Evolutionary conservation across 2,797 vertebrate species (phyloP).

Genomic region (Rhincodon typus): DNA sequence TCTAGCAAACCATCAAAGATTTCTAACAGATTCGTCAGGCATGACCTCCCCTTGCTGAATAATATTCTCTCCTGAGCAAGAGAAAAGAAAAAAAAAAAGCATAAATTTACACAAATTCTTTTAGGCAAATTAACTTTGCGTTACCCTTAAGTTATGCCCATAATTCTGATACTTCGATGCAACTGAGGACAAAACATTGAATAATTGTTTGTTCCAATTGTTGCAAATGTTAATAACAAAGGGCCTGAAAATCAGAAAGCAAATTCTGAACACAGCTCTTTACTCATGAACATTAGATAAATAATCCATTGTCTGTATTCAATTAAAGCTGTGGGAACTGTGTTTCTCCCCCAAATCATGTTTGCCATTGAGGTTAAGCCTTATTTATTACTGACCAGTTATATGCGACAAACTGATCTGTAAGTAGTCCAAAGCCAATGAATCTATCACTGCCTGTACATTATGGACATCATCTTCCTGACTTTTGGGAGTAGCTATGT

Average conservation of each 20-base stretch:
- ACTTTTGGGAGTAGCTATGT: constrained; percentile 63
- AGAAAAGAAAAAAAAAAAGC: not conserved
- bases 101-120: not conserved
- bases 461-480: constrained; percentile 89
- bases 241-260: not conserved
- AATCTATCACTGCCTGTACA: constrained; percentile 87
- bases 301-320: not conserved
- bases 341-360: not conserved
- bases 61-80: constrained; percentile 78
- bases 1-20: constrained; percentile 93
- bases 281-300: not conserved
- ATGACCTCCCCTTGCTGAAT: no score
- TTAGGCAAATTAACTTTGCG: not conserved
- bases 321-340: not conserved
- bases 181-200: not conserved
- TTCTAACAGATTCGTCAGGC: constrained; percentile 92
- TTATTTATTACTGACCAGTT: constrained; percentile 64
- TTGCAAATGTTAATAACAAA: not conserved
- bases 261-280: not conserved
- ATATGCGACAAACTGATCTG: constrained; percentile 97
- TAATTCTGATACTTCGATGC: not conserved
- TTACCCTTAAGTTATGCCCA: not conserved
- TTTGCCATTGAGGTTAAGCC: constrained; percentile 28
- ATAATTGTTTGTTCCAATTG: not conserved
- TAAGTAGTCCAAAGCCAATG: constrained; percentile 88